phyloP scores from a whole-genome alignment of 2,888 invertebrate species.

The Heliconius ethilla region DNA sequence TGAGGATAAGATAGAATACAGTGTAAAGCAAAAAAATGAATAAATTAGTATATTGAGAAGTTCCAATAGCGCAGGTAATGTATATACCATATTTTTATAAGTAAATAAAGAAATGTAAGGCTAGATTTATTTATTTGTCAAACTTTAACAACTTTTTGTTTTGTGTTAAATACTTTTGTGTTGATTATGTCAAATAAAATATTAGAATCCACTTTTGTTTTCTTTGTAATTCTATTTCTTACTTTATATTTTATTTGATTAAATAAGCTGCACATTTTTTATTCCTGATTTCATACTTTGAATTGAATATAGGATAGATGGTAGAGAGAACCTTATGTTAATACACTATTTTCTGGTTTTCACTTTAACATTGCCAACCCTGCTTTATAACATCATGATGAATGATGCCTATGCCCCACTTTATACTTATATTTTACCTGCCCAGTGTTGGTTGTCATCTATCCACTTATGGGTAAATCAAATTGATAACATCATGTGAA shows the following conservation, averaged over 20 bases:
- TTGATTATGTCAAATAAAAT: conserved; percentile 42
- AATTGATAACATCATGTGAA: conserved; percentile 1
- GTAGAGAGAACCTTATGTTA: not conserved
- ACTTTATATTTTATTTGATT: not conserved
- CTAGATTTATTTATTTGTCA: not conserved
- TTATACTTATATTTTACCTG: no score
- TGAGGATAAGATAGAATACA: not conserved
- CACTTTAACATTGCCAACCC: no score
- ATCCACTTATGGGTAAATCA: not conserved
- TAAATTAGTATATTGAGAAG: not conserved
- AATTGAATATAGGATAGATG: no score
- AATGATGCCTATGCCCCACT: no score
- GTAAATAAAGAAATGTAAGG: not conserved
- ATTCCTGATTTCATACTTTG: not conserved
- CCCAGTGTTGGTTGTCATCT: not conserved
- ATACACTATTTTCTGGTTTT: no score
- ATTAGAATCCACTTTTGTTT: conserved; percentile 15
- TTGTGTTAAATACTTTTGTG: conserved; percentile 40
- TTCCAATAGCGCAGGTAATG: not conserved
- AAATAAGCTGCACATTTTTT: not conserved
- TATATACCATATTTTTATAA: not conserved
- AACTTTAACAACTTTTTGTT: not conserved
- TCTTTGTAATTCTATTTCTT: not conserved
- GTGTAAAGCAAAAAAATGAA: not conserved
- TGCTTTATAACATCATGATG: no score